Evolutionary conservation across 2,888 invertebrate genomes (phyloP).

Genomic region (Stomorhina lunata): DNA sequence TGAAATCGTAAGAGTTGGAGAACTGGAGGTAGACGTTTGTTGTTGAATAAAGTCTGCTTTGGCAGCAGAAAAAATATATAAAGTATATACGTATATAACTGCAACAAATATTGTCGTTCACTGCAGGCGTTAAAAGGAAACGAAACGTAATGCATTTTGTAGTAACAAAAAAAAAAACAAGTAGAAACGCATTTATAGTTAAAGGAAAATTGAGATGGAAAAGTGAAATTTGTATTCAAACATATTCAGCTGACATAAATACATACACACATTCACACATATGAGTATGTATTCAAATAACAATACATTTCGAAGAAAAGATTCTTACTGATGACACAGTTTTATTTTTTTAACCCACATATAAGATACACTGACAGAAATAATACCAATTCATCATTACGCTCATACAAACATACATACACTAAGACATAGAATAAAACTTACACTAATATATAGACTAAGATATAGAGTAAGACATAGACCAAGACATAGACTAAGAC

Average conservation of each 20-base stretch:
- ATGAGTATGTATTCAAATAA: too few species aligned
- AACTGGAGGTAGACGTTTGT: not conserved
- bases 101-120: not conserved
- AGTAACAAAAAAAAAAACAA: not conserved
- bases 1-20: too few species aligned
- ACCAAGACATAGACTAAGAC: too few species aligned
- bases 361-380: not conserved
- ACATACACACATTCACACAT: too few species aligned
- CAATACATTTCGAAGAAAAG: slow-evolving; percentile 8
- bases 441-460: too few species aligned
- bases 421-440: too few species aligned
- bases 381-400: too few species aligned
- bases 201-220: not conserved
- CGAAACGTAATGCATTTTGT: slow-evolving; percentile 14
- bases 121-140: slow-evolving; percentile 15
- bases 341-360: not conserved
- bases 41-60: slow-evolving; percentile 5
- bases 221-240: not conserved
- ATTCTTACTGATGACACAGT: not conserved
- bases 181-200: too few species aligned
- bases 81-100: too few species aligned
- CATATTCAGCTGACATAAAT: too few species aligned
- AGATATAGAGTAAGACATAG: too few species aligned
- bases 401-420: too few species aligned
- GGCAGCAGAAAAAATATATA: not conserved